Evolutionary conservation across 1,140 invertebrate genomes (phyloP), one percentile per base, ranked within the genome.

Genomic region (Sitobion miscanthi): DNA sequence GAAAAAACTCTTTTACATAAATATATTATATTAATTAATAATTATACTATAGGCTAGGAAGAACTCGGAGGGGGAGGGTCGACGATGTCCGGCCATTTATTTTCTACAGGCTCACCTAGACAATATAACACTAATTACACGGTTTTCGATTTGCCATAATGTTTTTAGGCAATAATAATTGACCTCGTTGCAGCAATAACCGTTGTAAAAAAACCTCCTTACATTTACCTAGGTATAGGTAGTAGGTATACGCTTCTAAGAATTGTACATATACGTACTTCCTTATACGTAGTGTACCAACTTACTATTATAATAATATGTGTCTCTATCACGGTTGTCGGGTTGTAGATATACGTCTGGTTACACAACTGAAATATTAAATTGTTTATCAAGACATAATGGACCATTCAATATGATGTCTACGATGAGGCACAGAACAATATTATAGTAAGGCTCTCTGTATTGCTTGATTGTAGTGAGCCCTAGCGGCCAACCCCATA

Each of bases 81-180:
- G 6, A 20, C n/a, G 8, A 2, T 20, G 82, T 83, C 0, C 23
- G 42, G 21, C 30, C 23, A 45, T 85, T 85, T 85, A 85, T 85
- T 85, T 85, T 45, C 42, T n/a, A 69, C 3, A 45, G 83, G 9
- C 42, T 85, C 2, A 0, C 38, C 9, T 42, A 85, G 14, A 85
- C 83, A 85, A 85, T 42, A 85, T 85, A 85, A 85, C 83, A 85
- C 83, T 85, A 85, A 85, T 85, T 85, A 85, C 83, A 85, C 9
- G 83, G 42, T 45, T 85, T 85, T 85, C 42, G 42, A 85, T 85
- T 85, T 45, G 8, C 83, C 9, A 45, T 85, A 25, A 82, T 69
- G n/a, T 25, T 85, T 85, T 85, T 25, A 85, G 83, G 20, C 35
- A 82, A 82, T 25, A 25, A 85, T 45, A 42, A 85, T 42, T 45